These are phyloP conservation scores for Tyto alba DNA, from an alignment of 2,113 vertebrate species.

Conservation along the genomic window DNA sequence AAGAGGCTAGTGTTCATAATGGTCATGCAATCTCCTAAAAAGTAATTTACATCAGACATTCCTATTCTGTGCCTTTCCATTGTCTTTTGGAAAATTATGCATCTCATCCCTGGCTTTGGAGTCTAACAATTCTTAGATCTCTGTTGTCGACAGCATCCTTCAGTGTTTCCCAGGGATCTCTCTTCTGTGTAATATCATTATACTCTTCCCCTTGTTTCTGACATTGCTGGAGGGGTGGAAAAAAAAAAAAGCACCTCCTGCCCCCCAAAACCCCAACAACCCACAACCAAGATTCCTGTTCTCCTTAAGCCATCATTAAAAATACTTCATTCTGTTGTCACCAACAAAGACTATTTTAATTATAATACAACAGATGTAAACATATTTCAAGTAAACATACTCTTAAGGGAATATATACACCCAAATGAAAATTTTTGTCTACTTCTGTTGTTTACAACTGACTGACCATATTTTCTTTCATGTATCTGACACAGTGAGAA, in stretches of 20 bases:
- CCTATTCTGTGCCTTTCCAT: background rate
- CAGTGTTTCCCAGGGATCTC: background rate
- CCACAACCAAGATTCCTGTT: background rate
- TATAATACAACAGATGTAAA: background rate
- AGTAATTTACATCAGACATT: background rate
- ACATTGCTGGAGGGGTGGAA: background rate
- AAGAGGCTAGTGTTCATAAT: background rate
- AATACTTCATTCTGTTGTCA: background rate
- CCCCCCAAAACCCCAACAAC: background rate
- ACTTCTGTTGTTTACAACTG: background rate
- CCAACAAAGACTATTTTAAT: fast-evolving
- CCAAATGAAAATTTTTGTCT: background rate
- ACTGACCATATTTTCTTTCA: background rate
- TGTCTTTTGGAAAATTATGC: background rate
- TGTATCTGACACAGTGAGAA: background rate
- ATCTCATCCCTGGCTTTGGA: background rate
- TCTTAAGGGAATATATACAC: background rate
- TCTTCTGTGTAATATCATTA: background rate
- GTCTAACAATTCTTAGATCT: background rate
- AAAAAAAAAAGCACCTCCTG: background rate
- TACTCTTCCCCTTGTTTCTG: background rate
- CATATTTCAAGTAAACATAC: background rate
- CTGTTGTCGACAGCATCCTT: background rate
- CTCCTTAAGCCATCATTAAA: background rate
- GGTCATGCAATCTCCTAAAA: background rate